Conservation (phyloP, 2,888 invertebrate species). For the Conus canariensis region DNA sequence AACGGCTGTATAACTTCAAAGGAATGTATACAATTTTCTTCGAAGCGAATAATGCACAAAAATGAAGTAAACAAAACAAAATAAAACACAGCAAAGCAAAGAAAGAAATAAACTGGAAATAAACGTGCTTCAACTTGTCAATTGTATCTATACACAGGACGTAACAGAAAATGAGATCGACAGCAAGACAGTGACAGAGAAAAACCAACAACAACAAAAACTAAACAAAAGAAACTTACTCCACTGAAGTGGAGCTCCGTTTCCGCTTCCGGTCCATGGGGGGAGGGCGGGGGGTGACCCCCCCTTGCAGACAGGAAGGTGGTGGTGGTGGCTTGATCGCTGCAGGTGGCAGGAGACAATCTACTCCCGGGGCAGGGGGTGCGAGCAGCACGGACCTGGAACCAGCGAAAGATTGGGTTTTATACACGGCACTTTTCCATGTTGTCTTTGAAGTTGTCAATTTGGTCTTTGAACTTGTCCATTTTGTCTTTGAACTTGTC, state of each 20-base stretch:
- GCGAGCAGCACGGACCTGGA: neutral
- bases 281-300: conserved; percentile 14
- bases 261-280: conserved; percentile 49
- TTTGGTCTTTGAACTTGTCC: neutral
- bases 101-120: too few relatives aligned
- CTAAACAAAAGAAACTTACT: conserved; percentile 37
- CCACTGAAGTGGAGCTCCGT: conserved; percentile 45
- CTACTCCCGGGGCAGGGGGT: neutral
- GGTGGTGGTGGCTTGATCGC: neutral
- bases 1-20: too few relatives aligned
- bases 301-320: neutral
- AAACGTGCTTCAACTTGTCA: too few relatives aligned
- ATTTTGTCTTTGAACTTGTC: neutral
- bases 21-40: too few relatives aligned
- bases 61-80: too few relatives aligned
- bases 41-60: too few relatives aligned
- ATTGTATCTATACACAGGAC: too few relatives aligned
- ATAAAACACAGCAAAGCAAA: too few relatives aligned
- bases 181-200: neutral
- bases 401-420: neutral
- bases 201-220: neutral
- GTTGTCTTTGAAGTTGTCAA: too few relatives aligned
- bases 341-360: neutral
- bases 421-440: too few relatives aligned
- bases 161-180: neutral